These are phyloP conservation scores for Ascaphus truei DNA, from an alignment of 2,113 vertebrate species.

Conservation along the genomic window DNA sequence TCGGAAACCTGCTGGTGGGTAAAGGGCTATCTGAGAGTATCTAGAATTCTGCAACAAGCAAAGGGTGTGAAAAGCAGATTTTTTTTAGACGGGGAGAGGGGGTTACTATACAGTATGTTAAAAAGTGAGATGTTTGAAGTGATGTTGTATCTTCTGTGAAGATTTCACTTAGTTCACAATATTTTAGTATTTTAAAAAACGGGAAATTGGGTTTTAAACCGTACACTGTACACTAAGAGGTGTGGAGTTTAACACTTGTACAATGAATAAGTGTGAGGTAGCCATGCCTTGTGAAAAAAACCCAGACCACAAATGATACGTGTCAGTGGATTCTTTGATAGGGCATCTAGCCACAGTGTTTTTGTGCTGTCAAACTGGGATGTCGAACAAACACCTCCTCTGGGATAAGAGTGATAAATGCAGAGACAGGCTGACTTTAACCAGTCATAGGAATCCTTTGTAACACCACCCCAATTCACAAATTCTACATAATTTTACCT, in stretches of 20 bases:
- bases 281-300: constrained; percentile 43
- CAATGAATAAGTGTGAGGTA: constrained; percentile 46
- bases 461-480: not conserved
- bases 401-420: constrained; percentile 75
- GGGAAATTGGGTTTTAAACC: not conserved
- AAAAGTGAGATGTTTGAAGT: too few relatives aligned
- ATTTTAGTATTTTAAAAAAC: too few relatives aligned
- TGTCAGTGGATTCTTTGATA: constrained; percentile 71
- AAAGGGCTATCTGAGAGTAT: too few relatives aligned
- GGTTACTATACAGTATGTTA: too few relatives aligned
- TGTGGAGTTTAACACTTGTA: constrained; percentile 53
- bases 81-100: too few relatives aligned
- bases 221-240: constrained; percentile 26
- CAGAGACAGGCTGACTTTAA: constrained; percentile 72
- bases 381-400: constrained; percentile 84
- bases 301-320: constrained; percentile 61
- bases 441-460: constrained; percentile 60
- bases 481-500: constrained; percentile 33
- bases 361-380: constrained; percentile 70
- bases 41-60: too few relatives aligned
- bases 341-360: constrained; percentile 62
- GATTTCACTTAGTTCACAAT: too few relatives aligned
- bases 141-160: too few relatives aligned
- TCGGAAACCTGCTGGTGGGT: too few relatives aligned
- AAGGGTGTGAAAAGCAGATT: too few relatives aligned